Conservation (phyloP, 2,113 vertebrate species). For the Serinus canaria region DNA sequence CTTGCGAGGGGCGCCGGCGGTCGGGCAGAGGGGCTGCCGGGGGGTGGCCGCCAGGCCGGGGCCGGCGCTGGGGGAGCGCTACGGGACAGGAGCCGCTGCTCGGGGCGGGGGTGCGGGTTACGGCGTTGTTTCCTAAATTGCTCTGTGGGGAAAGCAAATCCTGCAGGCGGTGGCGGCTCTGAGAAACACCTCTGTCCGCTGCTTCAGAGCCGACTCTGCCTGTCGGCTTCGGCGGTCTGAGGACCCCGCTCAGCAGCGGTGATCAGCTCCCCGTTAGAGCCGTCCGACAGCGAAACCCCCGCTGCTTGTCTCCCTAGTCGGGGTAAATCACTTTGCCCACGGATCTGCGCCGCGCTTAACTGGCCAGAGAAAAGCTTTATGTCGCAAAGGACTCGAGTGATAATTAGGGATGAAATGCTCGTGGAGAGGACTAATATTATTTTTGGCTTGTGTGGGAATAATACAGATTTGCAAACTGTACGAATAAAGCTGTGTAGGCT, state of each 20-base stretch:
- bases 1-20: fast-evolving
- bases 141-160: not conserved
- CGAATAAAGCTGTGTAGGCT: not conserved
- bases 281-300: not conserved
- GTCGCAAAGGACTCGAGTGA: slow-evolving; percentile 38
- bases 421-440: slow-evolving; percentile 49
- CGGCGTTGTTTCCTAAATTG: not conserved
- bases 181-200: not conserved
- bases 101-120: not conserved
- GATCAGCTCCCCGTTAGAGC: not conserved
- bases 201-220: not conserved
- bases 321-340: not conserved
- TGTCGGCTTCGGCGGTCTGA: not conserved
- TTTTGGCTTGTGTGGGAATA: slow-evolving; percentile 37
- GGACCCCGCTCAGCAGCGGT: not conserved
- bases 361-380: not conserved
- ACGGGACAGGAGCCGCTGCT: not conserved
- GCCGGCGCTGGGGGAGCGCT: not conserved
- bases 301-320: not conserved
- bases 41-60: not conserved
- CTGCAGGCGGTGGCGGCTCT: not conserved
- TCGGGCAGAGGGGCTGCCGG: no score
- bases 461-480: not conserved
- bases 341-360: not conserved
- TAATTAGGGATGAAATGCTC: slow-evolving; percentile 54